A percentile compares a stretch with the other conserved stretches of the same genome.
Conservation (phyloP, 1,140 invertebrate species). For the Penaeus chinensis region DNA sequence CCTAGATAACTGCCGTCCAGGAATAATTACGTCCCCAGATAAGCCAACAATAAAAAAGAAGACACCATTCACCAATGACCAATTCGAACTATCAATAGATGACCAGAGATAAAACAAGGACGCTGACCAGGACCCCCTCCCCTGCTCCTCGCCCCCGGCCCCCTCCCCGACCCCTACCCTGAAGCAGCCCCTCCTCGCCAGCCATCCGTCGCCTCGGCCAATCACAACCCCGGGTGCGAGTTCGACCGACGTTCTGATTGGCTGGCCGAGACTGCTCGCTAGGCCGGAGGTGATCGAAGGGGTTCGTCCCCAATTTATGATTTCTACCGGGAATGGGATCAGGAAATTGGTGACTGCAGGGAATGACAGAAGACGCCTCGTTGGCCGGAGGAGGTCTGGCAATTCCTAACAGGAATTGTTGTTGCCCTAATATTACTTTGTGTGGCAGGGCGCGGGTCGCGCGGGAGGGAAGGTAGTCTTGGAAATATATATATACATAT, state of each 20-base stretch:
- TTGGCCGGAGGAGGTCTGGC: too few species aligned
- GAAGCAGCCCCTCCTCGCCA: background rate
- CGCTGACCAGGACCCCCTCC: background rate
- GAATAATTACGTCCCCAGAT: conserved; percentile 36
- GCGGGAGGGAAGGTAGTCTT: too few species aligned
- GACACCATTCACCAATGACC: conserved; percentile 37
- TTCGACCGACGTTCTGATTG: conserved; percentile 34
- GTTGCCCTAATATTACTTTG: too few species aligned
- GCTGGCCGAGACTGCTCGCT: background rate
- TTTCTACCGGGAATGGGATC: conserved; percentile 26
- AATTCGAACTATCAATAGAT: conserved; percentile 43
- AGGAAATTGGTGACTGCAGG: conserved; percentile 37
- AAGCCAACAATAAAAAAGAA: conserved; percentile 31
- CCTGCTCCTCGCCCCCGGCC: background rate
- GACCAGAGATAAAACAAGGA: conserved; percentile 38
- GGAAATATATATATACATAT: too few species aligned
- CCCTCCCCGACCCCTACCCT: background rate
- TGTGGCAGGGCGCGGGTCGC: too few species aligned
- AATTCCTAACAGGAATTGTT: too few species aligned
- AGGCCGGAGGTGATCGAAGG: background rate
- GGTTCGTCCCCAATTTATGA: conserved; percentile 39
- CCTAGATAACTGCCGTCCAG: background rate
- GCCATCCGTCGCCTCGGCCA: conserved; percentile 13
- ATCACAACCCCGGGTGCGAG: conserved; percentile 12
- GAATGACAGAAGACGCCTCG: conserved; percentile 8